phyloP scores from a whole-genome alignment of 2,797 vertebrate species.

The Hapalemur alaotrensis region DNA sequence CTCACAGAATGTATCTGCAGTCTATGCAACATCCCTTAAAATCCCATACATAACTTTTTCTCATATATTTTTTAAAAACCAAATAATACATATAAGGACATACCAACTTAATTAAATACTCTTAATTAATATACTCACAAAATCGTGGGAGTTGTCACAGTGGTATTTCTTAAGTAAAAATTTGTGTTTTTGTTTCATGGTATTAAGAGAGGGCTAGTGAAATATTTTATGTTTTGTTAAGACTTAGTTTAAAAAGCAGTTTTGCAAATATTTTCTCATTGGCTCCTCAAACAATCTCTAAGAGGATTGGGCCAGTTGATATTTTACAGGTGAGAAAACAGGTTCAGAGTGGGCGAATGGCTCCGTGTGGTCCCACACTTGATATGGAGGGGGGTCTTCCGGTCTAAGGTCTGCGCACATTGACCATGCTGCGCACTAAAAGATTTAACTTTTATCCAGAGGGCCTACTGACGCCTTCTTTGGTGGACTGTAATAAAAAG shows the following conservation, averaged over 20 bases:
- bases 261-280: conserved; percentile 3
- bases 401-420: neutral
- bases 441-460: neutral
- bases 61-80: neutral
- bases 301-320: neutral
- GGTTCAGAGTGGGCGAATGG: neutral
- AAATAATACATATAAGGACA: neutral
- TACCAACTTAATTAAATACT: neutral
- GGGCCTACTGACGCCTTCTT: neutral
- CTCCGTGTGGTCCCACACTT: neutral
- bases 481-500: neutral
- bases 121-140: neutral
- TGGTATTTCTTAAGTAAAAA: neutral
- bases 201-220: neutral
- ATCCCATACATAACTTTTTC: neutral
- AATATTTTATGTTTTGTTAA: neutral
- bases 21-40: neutral
- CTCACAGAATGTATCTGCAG: neutral
- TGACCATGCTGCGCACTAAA: neutral
- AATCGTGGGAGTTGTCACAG: neutral
- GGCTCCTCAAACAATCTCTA: neutral
- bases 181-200: neutral
- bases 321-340: neutral
- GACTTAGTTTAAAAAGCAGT: neutral
- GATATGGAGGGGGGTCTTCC: neutral